phyloP scores from a whole-genome alignment of 1,140 invertebrate genomes.

The Drosophila pachea region DNA sequence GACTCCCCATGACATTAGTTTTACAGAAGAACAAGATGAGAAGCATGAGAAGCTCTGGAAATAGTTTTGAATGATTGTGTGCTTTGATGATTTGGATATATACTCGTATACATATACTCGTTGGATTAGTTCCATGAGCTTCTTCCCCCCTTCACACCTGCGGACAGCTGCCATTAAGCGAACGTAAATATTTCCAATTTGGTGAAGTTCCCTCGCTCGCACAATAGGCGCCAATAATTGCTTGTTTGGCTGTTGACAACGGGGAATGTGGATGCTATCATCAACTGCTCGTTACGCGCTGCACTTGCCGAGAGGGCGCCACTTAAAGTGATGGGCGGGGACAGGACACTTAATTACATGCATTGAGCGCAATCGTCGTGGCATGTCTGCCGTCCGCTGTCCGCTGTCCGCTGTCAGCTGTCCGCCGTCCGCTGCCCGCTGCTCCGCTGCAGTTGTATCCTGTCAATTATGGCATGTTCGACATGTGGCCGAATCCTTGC shows the following conservation, averaged over 20 bases:
- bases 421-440: neutral
- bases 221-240: slow-evolving; percentile 21
- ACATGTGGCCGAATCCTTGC: slow-evolving; percentile 51
- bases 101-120: too few species aligned
- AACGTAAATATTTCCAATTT: neutral
- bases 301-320: slow-evolving; percentile 44
- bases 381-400: slow-evolving; percentile 12
- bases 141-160: too few species aligned
- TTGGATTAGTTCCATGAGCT: too few species aligned
- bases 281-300: slow-evolving; percentile 54
- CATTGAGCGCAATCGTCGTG: slow-evolving; percentile 40
- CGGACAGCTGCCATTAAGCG: neutral
- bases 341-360: slow-evolving; percentile 69
- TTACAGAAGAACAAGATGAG: too few species aligned
- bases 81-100: too few species aligned
- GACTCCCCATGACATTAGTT: too few species aligned
- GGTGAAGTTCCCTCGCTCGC: neutral
- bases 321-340: slow-evolving; percentile 60
- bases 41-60: too few species aligned
- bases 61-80: too few species aligned
- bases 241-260: slow-evolving; percentile 19
- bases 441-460: slow-evolving; percentile 24
- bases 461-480: slow-evolving; percentile 70
- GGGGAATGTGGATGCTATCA: slow-evolving; percentile 13
- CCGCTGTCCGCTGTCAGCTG: neutral